phyloP scores from a whole-genome alignment of 2,888 invertebrate genomes.

The Cecidostiba fungosa region DNA sequence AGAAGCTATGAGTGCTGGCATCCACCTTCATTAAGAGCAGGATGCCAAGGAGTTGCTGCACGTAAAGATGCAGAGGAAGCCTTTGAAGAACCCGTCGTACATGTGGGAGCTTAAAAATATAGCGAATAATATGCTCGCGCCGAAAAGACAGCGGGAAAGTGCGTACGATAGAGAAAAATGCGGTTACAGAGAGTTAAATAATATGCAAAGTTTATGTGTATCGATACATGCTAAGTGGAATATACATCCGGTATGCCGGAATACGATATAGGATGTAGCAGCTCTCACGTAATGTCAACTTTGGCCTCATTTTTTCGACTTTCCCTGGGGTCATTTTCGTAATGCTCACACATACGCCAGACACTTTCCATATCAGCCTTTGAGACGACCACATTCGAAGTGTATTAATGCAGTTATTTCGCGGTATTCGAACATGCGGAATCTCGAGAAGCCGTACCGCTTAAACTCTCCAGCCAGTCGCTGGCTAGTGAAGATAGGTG shows the following conservation, averaged over 20 bases:
- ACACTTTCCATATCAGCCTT: not conserved
- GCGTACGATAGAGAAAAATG: not conserved
- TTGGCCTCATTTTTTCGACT: constrained; percentile 35
- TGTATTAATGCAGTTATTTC: not conserved
- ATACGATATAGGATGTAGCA: constrained; percentile 2
- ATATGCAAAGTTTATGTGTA: not conserved
- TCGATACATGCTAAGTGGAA: constrained; percentile 25
- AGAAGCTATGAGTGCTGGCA: constrained; percentile 17
- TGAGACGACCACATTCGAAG: not conserved
- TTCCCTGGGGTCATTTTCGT: constrained; percentile 34
- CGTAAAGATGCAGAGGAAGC: not conserved
- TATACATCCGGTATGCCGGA: constrained; percentile 39
- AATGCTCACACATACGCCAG: not conserved
- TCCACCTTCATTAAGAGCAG: constrained; percentile 49
- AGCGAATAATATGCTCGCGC: not conserved
- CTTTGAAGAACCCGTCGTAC: not conserved
- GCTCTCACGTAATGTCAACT: constrained; percentile 41
- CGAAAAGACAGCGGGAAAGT: not conserved
- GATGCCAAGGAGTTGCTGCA: constrained; percentile 20
- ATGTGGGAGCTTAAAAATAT: not conserved
- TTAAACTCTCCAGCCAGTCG: no score
- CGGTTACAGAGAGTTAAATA: constrained; percentile 14
- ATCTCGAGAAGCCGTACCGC: no score
- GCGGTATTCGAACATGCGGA: no score
- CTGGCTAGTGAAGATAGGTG: no score